phyloP scores from a whole-genome alignment of 64 coral and sea anemone species.

The Acropora yongei region DNA sequence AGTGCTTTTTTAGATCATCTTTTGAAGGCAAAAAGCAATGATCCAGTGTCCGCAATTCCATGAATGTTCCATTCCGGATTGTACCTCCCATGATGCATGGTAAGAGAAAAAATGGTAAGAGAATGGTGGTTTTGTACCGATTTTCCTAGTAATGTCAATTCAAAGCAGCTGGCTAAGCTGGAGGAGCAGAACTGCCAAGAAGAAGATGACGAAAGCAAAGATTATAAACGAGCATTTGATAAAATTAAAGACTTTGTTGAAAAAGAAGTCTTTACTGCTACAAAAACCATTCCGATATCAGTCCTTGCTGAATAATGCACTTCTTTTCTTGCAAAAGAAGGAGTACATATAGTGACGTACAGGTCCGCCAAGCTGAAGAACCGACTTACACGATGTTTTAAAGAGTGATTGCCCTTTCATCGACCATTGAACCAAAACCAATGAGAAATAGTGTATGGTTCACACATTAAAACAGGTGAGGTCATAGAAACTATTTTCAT shows the following conservation, averaged over 20 bases:
- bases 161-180: slow-evolving; percentile 20
- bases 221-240: slow-evolving; percentile 52
- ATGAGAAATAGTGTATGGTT: slow-evolving; percentile 59
- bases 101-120: not conserved
- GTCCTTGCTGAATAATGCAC: slow-evolving; percentile 22
- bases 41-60: slow-evolving; percentile 20
- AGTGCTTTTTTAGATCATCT: not conserved
- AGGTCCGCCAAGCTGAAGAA: slow-evolving; percentile 61
- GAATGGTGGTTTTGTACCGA: slow-evolving; percentile 10
- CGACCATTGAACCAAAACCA: slow-evolving; percentile 46
- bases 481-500: slow-evolving; percentile 25
- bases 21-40: not conserved
- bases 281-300: slow-evolving; percentile 42
- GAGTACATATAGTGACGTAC: slow-evolving; percentile 42
- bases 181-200: slow-evolving; percentile 15
- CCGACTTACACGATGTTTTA: slow-evolving; percentile 47
- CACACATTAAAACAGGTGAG: slow-evolving; percentile 50
- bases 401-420: slow-evolving; percentile 46
- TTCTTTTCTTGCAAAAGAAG: slow-evolving; percentile 30
- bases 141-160: not conserved
- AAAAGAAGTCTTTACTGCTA: slow-evolving; percentile 9
- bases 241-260: slow-evolving; percentile 46
- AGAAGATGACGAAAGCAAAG: slow-evolving; percentile 23
- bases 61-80: slow-evolving; percentile 24
- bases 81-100: slow-evolving; percentile 9